A percentile compares a stretch with the other conserved stretches of the same genome.
Conservation (phyloP, 2,888 invertebrate genomes). For the Harpagoxenus sublaevis region DNA sequence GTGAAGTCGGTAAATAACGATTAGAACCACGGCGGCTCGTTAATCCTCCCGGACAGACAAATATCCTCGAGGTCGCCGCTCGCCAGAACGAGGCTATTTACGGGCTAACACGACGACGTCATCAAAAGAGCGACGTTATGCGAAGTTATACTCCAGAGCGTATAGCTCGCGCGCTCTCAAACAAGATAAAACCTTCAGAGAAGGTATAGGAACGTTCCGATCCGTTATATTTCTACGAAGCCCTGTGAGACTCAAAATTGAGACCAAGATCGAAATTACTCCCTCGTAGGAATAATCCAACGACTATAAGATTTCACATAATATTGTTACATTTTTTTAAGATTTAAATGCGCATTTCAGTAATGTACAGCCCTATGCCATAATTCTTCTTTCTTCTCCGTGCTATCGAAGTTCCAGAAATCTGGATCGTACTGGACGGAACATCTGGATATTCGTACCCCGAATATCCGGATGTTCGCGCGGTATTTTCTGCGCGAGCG, state of each 20-base stretch:
- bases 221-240: background rate
- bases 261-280: background rate
- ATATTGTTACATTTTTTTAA: background rate
- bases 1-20: slow-evolving; percentile 61
- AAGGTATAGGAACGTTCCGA: background rate
- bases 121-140: background rate
- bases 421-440: background rate
- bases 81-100: background rate
- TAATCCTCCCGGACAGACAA: slow-evolving; percentile 49
- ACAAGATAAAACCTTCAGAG: background rate
- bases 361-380: background rate
- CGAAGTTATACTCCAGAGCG: background rate
- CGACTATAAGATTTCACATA: background rate
- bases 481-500: background rate
- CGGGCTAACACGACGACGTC: background rate
- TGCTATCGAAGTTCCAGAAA: background rate
- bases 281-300: background rate
- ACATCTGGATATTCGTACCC: background rate
- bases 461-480: slow-evolving; percentile 19
- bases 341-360: background rate
- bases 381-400: background rate
- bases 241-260: background rate
- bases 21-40: slow-evolving; percentile 44
- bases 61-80: slow-evolving; percentile 35
- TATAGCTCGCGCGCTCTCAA: background rate